Evolutionary conservation across 2,888 invertebrate genomes (phyloP).

Genomic region (Latrodectus elegans): DNA sequence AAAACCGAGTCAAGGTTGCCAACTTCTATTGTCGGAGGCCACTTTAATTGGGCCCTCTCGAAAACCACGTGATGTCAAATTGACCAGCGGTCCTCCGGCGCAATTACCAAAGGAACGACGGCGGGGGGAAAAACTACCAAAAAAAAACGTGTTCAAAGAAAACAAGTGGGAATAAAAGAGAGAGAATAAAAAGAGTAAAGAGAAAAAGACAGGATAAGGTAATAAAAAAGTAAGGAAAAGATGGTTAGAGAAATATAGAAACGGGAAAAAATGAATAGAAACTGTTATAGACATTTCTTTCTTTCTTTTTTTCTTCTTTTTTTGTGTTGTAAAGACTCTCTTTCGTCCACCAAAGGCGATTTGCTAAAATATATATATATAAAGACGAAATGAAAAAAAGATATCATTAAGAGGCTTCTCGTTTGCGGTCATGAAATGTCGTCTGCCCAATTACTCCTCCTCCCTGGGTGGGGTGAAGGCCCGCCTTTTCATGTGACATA

Average conservation of each 20-base stretch:
- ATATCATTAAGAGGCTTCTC: conserved; percentile 60
- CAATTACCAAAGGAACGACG: no score
- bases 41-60: conserved; percentile 51
- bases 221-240: no score
- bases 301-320: conserved; percentile 17
- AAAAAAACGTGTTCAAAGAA: conserved; percentile 21
- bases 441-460: conserved; percentile 64
- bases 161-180: not conserved
- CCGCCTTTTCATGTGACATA: not conserved
- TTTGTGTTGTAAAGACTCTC: not conserved
- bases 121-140: not conserved
- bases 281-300: conserved; percentile 39
- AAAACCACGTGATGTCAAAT: conserved; percentile 63
- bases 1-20: not conserved
- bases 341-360: conserved; percentile 35
- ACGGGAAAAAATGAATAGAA: not conserved
- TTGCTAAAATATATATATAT: conserved; percentile 5
- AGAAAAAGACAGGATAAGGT: not conserved
- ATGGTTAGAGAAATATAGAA: no score
- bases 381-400: not conserved
- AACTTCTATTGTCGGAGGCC: conserved; percentile 47
- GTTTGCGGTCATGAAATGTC: conserved; percentile 61
- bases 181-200: not conserved
- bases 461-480: not conserved
- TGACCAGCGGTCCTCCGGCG: conserved; percentile 27